Evolutionary conservation across 2,797 vertebrate genomes (phyloP), one percentile per base, ranked within the genome.

Genomic region (Kryptolebias ocellatus): DNA sequence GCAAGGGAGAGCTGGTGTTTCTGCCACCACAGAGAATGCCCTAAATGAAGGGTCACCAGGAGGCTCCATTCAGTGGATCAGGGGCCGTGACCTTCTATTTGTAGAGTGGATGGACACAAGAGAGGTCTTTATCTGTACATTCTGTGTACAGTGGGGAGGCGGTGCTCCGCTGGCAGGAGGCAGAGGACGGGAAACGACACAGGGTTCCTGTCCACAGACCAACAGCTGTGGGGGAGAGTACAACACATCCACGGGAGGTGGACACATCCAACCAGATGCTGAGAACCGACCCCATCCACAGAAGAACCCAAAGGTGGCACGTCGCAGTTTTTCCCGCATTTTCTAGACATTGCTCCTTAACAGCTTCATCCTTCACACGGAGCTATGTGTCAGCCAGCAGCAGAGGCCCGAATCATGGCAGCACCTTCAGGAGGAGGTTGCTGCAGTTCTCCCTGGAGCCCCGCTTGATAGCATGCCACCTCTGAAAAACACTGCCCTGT

Each of bases 91-190:
- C 3, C 39, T 29, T 14, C 37, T 67, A 1, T 52, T 51, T 42
- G 12, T 59, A 2, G 59, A 67, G 34, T 67, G 47, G 44, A 56
- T 37, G 20, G 53, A 66, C 14, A 37, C n/a, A 14, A 51, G 68
- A n/a, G 63, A 77, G 16, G 64, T 64, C 15, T 47, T 52, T 14
- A 3, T 77, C 9, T 71, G 62, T 45, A 10, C 49, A 67, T 15
- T 34, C 27, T 14, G 53, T 31, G 31, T 7, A 31, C 31, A 31
- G 16, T 9, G 2, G 20, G 20, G 20, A 24, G 20, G 20, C 20
- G 20, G 14, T 46, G 15, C 45, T 46, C 3, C 15, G 12, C 45
- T 16, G 45, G 14, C 45, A 46, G 45, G 15, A 50, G n/a, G n/a
- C 47, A 50, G 18, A 50, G 2, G n/a, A 50, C 18, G 8, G 20